A percentile compares a stretch with the other conserved stretches of the same genome.
phyloP scores from a whole-genome alignment of 1,140 invertebrate genomes.

The Drosophila sucinea region DNA sequence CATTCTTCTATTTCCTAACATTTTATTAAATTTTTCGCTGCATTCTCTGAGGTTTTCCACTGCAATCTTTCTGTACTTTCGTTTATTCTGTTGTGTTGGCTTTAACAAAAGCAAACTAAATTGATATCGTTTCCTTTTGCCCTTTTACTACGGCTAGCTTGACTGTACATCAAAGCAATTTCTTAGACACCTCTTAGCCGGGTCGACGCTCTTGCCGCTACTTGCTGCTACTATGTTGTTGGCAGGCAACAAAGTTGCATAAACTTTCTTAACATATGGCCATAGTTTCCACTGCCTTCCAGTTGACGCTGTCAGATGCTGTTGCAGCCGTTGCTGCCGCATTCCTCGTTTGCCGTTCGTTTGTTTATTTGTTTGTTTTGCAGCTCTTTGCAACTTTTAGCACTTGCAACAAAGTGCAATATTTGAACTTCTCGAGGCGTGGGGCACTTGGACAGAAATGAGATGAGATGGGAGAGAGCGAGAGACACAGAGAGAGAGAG shows the following conservation, averaged over 20 bases:
- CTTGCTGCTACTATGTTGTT: slow-evolving; percentile 8
- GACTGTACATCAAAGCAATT: slow-evolving; percentile 5
- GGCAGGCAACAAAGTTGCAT: slow-evolving; percentile 56
- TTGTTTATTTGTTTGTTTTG: slow-evolving; percentile 61
- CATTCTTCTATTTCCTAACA: too few relatives aligned
- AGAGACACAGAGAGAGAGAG: neutral
- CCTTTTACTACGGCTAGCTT: neutral
- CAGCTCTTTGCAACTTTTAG: slow-evolving; percentile 58
- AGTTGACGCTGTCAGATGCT: slow-evolving; percentile 40
- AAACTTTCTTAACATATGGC: slow-evolving; percentile 74
- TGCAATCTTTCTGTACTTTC: neutral
- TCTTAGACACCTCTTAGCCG: slow-evolving; percentile 11
- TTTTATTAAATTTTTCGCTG: too few relatives aligned
- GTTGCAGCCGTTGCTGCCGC: slow-evolving; percentile 40
- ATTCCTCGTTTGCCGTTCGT: slow-evolving; percentile 38
- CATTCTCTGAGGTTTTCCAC: neutral
- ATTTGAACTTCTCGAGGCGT: slow-evolving; percentile 29
- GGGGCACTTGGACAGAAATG: slow-evolving; percentile 7
- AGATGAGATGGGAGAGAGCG: neutral
- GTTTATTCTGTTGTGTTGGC: neutral
- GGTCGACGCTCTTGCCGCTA: slow-evolving; percentile 2
- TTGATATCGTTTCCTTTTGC: slow-evolving; percentile 4
- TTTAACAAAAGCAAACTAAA: neutral
- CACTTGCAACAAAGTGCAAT: slow-evolving; percentile 70
- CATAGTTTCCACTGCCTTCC: slow-evolving; percentile 26